phyloP scores from a whole-genome alignment of 2,888 invertebrate species.

The Eupithecia pulchellata region DNA sequence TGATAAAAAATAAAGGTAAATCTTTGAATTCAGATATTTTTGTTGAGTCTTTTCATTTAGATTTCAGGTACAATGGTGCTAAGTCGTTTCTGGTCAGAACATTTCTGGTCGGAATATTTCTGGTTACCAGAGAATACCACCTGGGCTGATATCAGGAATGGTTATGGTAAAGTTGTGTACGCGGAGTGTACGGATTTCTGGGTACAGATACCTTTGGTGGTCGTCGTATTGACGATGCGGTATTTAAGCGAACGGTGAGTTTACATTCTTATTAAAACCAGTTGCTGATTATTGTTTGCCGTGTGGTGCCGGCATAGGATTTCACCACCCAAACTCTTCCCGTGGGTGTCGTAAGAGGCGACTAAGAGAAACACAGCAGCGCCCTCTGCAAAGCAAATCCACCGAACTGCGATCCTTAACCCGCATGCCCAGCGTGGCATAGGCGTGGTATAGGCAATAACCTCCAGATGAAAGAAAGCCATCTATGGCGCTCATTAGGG shows the following conservation, averaged over 20 bases:
- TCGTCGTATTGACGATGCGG: slow-evolving; percentile 8
- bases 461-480: too few relatives aligned
- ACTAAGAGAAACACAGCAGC: too few relatives aligned
- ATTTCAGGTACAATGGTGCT: slow-evolving; percentile 6
- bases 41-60: background rate
- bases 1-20: background rate
- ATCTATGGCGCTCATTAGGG: too few relatives aligned
- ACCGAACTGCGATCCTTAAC: too few relatives aligned
- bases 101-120: slow-evolving; percentile 91
- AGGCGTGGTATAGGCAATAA: too few relatives aligned
- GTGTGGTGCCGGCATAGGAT: too few relatives aligned
- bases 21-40: background rate
- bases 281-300: too few relatives aligned
- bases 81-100: slow-evolving; percentile 84
- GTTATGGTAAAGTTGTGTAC: slow-evolving; percentile 13
- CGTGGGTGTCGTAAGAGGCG: too few relatives aligned
- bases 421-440: too few relatives aligned
- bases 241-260: slow-evolving; percentile 21
- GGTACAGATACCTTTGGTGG: slow-evolving; percentile 8
- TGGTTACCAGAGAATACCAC: slow-evolving; percentile 94
- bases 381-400: too few relatives aligned
- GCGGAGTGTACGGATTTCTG: slow-evolving; percentile 16
- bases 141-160: slow-evolving; percentile 87
- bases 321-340: too few relatives aligned
- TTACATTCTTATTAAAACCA: background rate